Evolutionary conservation across 2,797 vertebrate species (phyloP).

Genomic region (Podarcis siculus): DNA sequence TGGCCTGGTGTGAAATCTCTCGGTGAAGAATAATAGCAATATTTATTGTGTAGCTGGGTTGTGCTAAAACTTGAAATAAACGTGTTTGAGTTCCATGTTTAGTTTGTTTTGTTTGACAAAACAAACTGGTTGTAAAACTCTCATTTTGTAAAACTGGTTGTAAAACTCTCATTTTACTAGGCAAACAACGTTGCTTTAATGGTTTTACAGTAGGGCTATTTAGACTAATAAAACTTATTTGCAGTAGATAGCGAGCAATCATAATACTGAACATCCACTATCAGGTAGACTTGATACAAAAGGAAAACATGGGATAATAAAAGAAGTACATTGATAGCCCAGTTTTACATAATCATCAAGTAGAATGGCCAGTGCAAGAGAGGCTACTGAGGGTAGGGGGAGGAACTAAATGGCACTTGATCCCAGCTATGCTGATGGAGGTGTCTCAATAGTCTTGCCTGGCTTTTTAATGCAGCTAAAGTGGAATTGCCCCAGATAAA

Average conservation of each 20-base stretch:
- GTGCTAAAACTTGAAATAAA: background rate
- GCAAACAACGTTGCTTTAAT: slow-evolving; percentile 36
- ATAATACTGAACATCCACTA: background rate
- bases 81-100: background rate
- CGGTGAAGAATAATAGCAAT: background rate
- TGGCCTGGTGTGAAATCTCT: background rate
- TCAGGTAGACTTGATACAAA: background rate
- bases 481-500: background rate
- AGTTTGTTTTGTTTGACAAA: background rate
- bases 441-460: background rate
- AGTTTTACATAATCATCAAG: background rate
- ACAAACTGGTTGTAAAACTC: slow-evolving; percentile 15
- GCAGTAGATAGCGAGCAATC: background rate
- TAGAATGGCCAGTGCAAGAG: background rate
- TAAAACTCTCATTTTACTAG: slow-evolving; percentile 28
- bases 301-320: background rate
- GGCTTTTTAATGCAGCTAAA: background rate
- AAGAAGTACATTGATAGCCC: background rate
- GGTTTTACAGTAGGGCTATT: slow-evolving; percentile 16
- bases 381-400: background rate
- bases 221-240: slow-evolving; percentile 13
- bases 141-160: slow-evolving; percentile 16
- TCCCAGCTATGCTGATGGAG: background rate
- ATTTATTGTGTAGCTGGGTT: background rate
- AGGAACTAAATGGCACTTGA: no score